Evolutionary conservation across 2,113 vertebrate species (phyloP), one percentile per base, ranked within the genome.

Genomic region (Bubo scandiacus): DNA sequence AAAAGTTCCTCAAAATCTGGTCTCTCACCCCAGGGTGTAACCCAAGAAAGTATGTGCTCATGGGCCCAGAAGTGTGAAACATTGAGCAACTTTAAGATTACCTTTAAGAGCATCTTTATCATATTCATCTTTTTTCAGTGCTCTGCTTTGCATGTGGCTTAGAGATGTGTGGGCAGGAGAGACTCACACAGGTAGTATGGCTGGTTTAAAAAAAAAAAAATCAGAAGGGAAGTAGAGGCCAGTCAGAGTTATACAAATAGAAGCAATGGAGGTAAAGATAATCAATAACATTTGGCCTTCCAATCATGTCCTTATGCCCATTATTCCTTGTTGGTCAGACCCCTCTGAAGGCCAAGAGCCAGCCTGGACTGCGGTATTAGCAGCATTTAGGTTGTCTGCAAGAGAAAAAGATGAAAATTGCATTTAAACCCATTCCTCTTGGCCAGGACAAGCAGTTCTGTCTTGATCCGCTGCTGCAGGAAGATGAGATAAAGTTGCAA

Each of bases 401-500:
- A 78, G 52, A 82, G 55, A 52, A 57, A 78, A 73, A 57, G 51
- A 86, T 52, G 57, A 90, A 70, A 92, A 71, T 71, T 36, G 13
- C 36, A 9, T 90, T 49, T 77, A 25, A 90, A 27, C 34, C 74
- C 52, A 72, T 89, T 95, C 45, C 40, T 86, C 84, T 86, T 75
- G 75, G 67, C 57, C 54, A 30, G 85, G 78, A 86, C 47, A 52
- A 95, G 86, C 65, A 73, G 61, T 38, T 94, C n/a, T 68, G 61
- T 75, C 84, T 96, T 32, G 61, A 58, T 88, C 45, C 6, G 5
- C 8, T 0, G 0, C 66, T 83, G 68, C 49, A 58, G 82, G 73
- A 61, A 66, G 85, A 81, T 74, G 91, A 94, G 87, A 85, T 74
- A 81, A 92, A 95, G 79, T 55, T 86, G 73, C 52, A 32, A 78